Evolutionary conservation across 2,113 vertebrate species (phyloP), one percentile per base, ranked within the genome.

Genomic region (Tenebrosternarchus preto): DNA sequence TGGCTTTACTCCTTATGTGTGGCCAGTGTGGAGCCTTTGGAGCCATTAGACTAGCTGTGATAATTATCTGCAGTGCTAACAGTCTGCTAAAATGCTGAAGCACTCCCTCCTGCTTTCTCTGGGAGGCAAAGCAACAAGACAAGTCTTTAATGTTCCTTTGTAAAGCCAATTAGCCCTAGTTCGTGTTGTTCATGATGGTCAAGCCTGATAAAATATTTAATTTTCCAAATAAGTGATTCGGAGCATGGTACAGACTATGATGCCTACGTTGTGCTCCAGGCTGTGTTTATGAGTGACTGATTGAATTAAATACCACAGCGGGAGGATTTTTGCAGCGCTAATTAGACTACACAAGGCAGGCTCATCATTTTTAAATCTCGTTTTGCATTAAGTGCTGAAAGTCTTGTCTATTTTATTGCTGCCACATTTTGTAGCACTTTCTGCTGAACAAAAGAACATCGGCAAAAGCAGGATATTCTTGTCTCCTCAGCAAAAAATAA

Each of bases 41-140:
- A 33, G 63, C 31, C 31, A 66, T 66, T 66, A 33, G 29, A 17
- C 17, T 29, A 20, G 63, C 63, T 33, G 63, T 55, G 77, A 63
- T 80, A 72, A 80, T 80, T 53, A 72, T 64, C 20, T 80, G 59
- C 77, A 36, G 39, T 33, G 29, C 75, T 67, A 77, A 77, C 9
- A 27, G 25, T 67, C 27, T 20, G 27, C 36, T 63, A 24, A 63
- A 50, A 19, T 15, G 20, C 39, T 55, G 57, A 80, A 46, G 57
- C 61, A 22, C 70, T 73, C 50, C 69, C 29, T 55, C 61, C 68
- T 72, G 31, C 27, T 64, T 64, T 69, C 59, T 80, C 24, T 53
- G 57, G 39, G 77, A 72, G 60, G 27, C 57, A 16, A 66, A n/a
- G n/a, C 53, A 4, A 24, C 39, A 31, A 33, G 27, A 31, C 53